Base-by-base conservation (phyloP, 1,140 invertebrate genomes). In the Ceratosolen solmsi region DNA sequence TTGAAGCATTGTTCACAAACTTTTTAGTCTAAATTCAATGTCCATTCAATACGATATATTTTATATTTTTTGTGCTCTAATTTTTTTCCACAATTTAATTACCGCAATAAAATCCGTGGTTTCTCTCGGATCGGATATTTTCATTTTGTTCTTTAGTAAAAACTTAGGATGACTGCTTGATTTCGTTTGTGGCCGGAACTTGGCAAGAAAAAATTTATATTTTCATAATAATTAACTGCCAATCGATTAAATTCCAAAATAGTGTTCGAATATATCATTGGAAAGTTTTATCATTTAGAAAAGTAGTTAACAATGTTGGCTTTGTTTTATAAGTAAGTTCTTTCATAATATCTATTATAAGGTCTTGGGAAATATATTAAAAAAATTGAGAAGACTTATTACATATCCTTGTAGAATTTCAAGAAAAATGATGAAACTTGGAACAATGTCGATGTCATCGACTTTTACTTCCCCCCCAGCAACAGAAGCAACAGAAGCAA, bases 371-470 rank as follows among this genome's bases (percentile, higher is more conserved):
- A 54, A 15, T 54, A 54, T 4, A 4, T 54, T 4, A 22, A 8
- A 15, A 54, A 8, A 54, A 54, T 8, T 11, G 51, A 54, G 13
- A 54, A 54, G 3, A 54, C 20, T 54, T 54, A 22, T 46, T 46
- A 54, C 20, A 17, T 54, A 54, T 54, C 51, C 2, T 65, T 65
- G 4, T 5, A 65, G 60, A 22, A 65, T 20, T 27, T 36, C 0
- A 65, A 36, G 11, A 17, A 36, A 36, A 36, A 22, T 38, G 30
- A 38, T 38, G 8, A 4, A 68, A n/a, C 17, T 38, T n/a, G 38
- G 2, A 22, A 33, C 17, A 33, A 76, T 68, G 49, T 68, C 79
- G 5, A 58, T n/a, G 15, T 38, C 72, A 25, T 82, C 73, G 15
- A 49, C 70, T 5, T 27, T 38, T 20, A 58, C 1, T 9, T 79